These are phyloP conservation scores for Blastobasis adustella DNA, from an alignment of 2,888 invertebrate species.

Conservation along the genomic window DNA sequence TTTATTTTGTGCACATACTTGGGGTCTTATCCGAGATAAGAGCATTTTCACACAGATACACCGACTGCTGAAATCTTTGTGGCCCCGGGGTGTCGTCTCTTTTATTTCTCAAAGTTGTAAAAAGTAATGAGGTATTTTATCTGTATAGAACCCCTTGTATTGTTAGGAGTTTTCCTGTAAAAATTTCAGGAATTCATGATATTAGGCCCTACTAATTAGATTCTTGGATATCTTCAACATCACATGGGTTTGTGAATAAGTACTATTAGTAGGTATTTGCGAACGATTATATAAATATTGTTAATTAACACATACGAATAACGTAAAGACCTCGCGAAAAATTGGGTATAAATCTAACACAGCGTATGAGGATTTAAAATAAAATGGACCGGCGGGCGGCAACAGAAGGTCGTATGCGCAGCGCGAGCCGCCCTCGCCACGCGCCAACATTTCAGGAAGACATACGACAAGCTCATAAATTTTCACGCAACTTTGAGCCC, in stretches of 20 bases:
- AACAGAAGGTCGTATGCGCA: no score
- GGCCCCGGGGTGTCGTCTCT: conserved; percentile 38
- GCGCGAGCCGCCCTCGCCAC: neutral
- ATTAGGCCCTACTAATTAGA: no score
- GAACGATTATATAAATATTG: no score
- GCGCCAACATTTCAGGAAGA: conserved; percentile 39
- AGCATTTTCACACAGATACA: conserved; percentile 34
- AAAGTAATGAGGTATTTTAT: conserved; percentile 62
- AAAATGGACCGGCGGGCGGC: no score
- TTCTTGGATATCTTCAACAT: no score
- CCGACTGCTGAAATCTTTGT: conserved; percentile 42
- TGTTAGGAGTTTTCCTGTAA: conserved; percentile 35
- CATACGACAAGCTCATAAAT: conserved; percentile 49
- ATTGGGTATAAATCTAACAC: no score
- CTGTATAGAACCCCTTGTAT: conserved; percentile 39
- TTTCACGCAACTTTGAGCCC: conserved; percentile 50
- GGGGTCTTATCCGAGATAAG: conserved; percentile 43
- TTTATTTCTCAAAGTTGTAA: conserved; percentile 56
- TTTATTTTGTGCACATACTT: conserved; percentile 54
- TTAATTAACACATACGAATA: no score
- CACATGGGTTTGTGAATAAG: no score
- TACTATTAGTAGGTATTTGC: no score
- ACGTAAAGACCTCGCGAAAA: no score
- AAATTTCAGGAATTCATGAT: conserved; percentile 6
- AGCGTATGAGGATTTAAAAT: no score